These are phyloP conservation scores for Eurosta solidaginis DNA, from an alignment of 1,140 invertebrate genomes.

Conservation along the genomic window DNA sequence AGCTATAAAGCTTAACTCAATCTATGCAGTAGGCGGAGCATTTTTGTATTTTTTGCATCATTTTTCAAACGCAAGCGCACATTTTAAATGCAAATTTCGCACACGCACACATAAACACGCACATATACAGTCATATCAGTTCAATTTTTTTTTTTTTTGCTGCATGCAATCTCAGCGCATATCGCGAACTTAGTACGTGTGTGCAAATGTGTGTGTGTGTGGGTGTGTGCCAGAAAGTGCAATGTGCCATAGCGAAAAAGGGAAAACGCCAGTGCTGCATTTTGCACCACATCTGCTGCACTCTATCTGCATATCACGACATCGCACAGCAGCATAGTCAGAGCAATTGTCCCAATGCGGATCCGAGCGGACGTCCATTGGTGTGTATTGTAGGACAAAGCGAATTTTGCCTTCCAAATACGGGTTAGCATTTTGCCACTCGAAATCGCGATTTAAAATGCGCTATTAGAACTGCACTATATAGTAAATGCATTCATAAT, in stretches of 20 bases:
- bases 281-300: slow-evolving; percentile 2
- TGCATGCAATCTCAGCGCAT: background rate
- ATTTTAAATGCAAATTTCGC: slow-evolving; percentile 50
- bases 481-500: too few relatives aligned
- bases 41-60: slow-evolving; percentile 51
- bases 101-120: background rate
- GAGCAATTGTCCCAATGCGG: background rate
- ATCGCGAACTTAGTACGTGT: too few relatives aligned
- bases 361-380: background rate
- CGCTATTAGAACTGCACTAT: too few relatives aligned
- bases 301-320: background rate
- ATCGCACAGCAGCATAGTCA: too few relatives aligned
- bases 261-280: background rate
- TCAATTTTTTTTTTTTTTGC: background rate
- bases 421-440: background rate
- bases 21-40: slow-evolving; percentile 47
- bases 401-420: background rate
- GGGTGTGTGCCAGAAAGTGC: background rate
- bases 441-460: background rate
- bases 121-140: background rate
- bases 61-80: slow-evolving; percentile 58
- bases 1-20: background rate
- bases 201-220: background rate
- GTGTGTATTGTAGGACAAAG: too few relatives aligned
- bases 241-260: slow-evolving; percentile 12